Conservation (phyloP, 2,113 vertebrate species). For the Sceloporus undulatus region DNA sequence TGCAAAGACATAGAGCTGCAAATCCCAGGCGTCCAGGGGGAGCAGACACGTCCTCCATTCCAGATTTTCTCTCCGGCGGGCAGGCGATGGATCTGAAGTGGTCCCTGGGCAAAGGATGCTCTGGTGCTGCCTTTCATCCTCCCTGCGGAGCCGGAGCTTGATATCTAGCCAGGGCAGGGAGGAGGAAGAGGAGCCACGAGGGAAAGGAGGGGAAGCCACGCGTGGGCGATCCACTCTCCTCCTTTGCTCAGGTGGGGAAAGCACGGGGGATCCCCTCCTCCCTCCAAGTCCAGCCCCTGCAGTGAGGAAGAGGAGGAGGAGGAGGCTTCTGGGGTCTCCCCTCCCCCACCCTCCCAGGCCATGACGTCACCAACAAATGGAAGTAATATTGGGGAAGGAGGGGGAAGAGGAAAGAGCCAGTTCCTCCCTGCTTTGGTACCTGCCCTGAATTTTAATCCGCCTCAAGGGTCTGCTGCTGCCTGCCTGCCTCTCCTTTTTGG, state of each 20-base stretch:
- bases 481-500: not conserved
- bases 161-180: not conserved
- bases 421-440: slow-evolving; percentile 31
- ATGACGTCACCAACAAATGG: slow-evolving; percentile 63
- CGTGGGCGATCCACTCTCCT: not conserved
- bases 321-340: slow-evolving; percentile 36
- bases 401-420: not conserved
- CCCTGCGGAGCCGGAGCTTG: not conserved
- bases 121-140: too few relatives aligned
- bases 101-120: not conserved
- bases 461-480: not conserved
- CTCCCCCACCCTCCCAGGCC: slow-evolving; percentile 51
- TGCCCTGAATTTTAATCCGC: not conserved
- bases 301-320: slow-evolving; percentile 35
- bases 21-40: too few relatives aligned
- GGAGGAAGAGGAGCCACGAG: not conserved
- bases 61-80: too few relatives aligned
- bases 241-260: slow-evolving; percentile 53
- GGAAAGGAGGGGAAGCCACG: not conserved
- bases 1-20: too few relatives aligned
- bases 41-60: too few relatives aligned
- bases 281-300: slow-evolving; percentile 53
- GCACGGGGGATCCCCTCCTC: slow-evolving; percentile 50
- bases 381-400: not conserved
- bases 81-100: not conserved